Percentiles rank a stretch among this genome's conserved stretches.
These are phyloP conservation scores for Myotis findleyi DNA, from an alignment of 2,797 vertebrate species.

Conservation along the genomic window DNA sequence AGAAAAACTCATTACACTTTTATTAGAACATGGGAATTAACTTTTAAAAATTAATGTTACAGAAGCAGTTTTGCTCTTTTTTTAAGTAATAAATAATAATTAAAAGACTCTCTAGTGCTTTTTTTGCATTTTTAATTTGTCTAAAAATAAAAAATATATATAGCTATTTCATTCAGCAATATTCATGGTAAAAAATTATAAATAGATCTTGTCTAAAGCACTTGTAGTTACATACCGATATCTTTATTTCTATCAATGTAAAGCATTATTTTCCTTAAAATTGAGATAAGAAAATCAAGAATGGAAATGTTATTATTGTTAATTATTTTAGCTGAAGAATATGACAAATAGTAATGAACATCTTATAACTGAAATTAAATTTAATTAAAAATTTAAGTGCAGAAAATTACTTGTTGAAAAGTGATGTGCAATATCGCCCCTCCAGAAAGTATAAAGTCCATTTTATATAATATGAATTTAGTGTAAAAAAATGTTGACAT, in stretches of 20 bases:
- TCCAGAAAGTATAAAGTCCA: neutral
- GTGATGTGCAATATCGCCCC: neutral
- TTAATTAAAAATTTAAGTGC: slow-evolving; percentile 60
- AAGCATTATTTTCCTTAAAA: slow-evolving; percentile 55
- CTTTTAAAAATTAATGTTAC: slow-evolving; percentile 81
- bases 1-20: slow-evolving; percentile 85
- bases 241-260: slow-evolving; percentile 58
- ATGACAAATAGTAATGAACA: slow-evolving; percentile 35
- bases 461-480: slow-evolving; percentile 24
- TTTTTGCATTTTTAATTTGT: slow-evolving; percentile 59
- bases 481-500: neutral
- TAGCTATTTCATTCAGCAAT: neutral
- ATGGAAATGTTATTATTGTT: slow-evolving; percentile 12
- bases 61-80: slow-evolving; percentile 69
- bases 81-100: slow-evolving; percentile 69
- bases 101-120: slow-evolving; percentile 59
- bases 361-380: slow-evolving; percentile 53
- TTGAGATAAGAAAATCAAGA: slow-evolving; percentile 15
- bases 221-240: neutral
- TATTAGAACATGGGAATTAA: slow-evolving; percentile 82
- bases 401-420: slow-evolving; percentile 53
- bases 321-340: slow-evolving; percentile 61
- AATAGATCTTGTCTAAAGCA: neutral
- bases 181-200: slow-evolving; percentile 31
- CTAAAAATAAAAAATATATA: slow-evolving; percentile 51